Percentiles rank a stretch among this genome's conserved stretches.
Conservation (phyloP, 2,888 invertebrate species). For the Eupithecia abbreviata region DNA sequence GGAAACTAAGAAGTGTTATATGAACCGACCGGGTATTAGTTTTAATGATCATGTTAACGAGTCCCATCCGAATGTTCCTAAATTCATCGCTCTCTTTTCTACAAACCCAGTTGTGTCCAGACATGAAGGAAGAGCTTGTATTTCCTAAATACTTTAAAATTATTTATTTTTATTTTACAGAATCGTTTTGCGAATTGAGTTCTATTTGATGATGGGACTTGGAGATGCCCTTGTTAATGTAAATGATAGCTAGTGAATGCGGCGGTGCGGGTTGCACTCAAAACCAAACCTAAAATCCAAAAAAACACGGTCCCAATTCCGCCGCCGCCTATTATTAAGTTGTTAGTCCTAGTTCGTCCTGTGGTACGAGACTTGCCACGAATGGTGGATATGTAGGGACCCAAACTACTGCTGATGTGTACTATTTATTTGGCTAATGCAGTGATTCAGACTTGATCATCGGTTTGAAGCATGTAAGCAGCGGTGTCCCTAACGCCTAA, state of each 20-base stretch:
- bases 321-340: neutral
- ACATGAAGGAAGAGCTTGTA: neutral
- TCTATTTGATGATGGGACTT: slow-evolving; percentile 12
- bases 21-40: neutral
- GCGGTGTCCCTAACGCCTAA: neutral
- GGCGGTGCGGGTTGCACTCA: neutral
- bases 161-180: neutral
- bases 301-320: slow-evolving; percentile 6
- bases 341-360: slow-evolving; percentile 11
- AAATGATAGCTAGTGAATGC: slow-evolving; percentile 14
- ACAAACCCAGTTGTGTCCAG: neutral
- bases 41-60: neutral
- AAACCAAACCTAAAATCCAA: slow-evolving; percentile 1
- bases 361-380: slow-evolving; percentile 9
- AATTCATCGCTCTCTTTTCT: neutral
- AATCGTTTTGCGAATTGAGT: neutral
- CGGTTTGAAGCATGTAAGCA: neutral
- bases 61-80: neutral
- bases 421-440: neutral
- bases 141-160: neutral
- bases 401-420: neutral
- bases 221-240: slow-evolving; percentile 11
- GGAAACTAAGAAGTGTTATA: neutral
- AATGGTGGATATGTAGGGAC: neutral
- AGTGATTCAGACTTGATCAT: neutral